phyloP scores from a whole-genome alignment of 2,113 vertebrate species.

The Hemiscyllium ocellatum region DNA sequence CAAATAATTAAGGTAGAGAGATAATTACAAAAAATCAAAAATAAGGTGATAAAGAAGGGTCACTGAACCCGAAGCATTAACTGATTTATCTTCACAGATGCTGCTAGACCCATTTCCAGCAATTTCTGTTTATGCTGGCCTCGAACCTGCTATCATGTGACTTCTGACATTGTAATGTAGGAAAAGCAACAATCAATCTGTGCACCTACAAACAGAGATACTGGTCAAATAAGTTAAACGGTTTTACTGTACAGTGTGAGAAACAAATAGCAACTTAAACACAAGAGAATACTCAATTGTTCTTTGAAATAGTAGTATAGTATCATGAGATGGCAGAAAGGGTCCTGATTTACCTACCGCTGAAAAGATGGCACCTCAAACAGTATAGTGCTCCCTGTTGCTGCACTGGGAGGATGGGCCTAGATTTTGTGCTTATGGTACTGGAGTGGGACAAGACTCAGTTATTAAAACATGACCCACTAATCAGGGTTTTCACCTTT shows the following conservation, averaged over 20 bases:
- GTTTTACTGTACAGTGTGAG: background rate
- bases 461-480: background rate
- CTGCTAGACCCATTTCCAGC: no score
- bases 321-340: background rate
- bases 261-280: background rate
- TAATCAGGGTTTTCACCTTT: background rate
- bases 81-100: no score
- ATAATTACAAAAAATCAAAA: no score
- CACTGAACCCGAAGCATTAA: no score
- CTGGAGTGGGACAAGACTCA: background rate
- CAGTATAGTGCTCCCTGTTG: background rate
- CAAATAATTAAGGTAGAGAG: no score
- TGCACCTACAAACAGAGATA: background rate
- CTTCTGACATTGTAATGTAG: background rate
- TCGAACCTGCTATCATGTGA: no score
- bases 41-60: no score
- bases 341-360: background rate
- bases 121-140: no score
- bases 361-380: background rate
- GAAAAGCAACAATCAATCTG: background rate
- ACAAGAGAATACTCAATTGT: no score
- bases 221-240: background rate
- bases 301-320: background rate
- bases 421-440: background rate
- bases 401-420: background rate